Conservation (phyloP, 2,113 vertebrate species). For the Myotis lucifugus region DNA sequence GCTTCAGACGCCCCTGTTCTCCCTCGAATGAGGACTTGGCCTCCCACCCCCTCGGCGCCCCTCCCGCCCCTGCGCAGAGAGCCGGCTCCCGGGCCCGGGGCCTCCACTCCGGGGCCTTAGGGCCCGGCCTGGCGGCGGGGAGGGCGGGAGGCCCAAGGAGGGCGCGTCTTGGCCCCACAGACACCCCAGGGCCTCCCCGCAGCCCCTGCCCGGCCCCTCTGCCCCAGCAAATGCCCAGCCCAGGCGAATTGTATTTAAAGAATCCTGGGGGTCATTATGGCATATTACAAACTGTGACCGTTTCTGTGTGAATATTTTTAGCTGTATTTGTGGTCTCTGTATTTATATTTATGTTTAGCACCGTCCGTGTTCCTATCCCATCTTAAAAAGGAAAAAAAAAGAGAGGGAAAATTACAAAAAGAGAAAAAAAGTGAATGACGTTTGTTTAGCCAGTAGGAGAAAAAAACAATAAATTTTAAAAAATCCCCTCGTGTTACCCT, state of each 20-base stretch:
- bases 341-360: conserved; percentile 92
- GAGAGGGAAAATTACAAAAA: conserved; percentile 67
- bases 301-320: conserved; percentile 90
- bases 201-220: conserved; percentile 74
- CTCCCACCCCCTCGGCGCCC: not conserved
- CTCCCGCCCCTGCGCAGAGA: conserved; percentile 7
- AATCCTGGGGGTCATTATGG: conserved; percentile 84
- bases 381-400: conserved; percentile 53
- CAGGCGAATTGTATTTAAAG: conserved; percentile 86
- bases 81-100: conserved; percentile 51
- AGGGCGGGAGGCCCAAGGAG: conserved; percentile 63
- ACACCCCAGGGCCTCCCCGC: conserved; percentile 61
- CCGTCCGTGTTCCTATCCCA: conserved; percentile 85
- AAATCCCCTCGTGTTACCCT: conserved; percentile 82
- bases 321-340: conserved; percentile 90
- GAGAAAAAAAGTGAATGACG: conserved; percentile 85
- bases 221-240: conserved; percentile 80
- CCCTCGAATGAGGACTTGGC: conserved; percentile 54
- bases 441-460: conserved; percentile 85
- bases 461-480: conserved; percentile 34
- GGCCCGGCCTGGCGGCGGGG: conserved; percentile 50
- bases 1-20: conserved; percentile 39
- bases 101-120: conserved; percentile 66
- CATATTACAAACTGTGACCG: conserved; percentile 89
- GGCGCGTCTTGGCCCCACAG: conserved; percentile 42